Conservation (phyloP, 2,888 invertebrate species). For the Chalcosyrphus nemorum region DNA sequence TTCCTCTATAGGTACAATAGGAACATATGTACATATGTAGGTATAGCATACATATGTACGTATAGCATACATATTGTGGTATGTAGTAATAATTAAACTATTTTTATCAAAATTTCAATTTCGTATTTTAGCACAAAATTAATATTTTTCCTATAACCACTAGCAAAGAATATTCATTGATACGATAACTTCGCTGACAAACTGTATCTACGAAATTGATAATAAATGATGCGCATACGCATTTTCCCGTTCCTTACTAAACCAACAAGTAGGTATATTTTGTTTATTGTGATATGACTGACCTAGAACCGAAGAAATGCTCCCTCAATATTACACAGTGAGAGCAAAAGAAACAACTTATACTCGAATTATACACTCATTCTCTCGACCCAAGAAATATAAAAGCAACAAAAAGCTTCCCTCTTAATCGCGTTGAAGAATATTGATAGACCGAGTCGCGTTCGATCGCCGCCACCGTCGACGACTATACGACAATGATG, state of each 20-base stretch:
- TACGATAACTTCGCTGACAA: background rate
- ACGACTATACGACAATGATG: slow-evolving; percentile 4
- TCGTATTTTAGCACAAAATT: too few relatives aligned
- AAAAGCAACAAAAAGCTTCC: slow-evolving; percentile 2
- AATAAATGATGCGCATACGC: background rate
- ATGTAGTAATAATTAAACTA: too few relatives aligned
- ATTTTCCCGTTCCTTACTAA: slow-evolving; percentile 1
- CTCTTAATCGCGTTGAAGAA: background rate
- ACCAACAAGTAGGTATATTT: slow-evolving; percentile 7
- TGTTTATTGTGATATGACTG: slow-evolving; percentile 8
- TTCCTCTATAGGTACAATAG: too few relatives aligned
- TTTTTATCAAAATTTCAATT: too few relatives aligned
- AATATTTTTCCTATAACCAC: too few relatives aligned
- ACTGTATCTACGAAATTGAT: background rate
- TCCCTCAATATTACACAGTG: background rate
- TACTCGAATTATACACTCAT: background rate
- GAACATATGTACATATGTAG: too few relatives aligned
- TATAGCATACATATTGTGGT: too few relatives aligned
- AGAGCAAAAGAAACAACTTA: background rate
- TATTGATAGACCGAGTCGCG: slow-evolving; percentile 41
- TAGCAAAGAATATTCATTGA: background rate
- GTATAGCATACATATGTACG: too few relatives aligned
- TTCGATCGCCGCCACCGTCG: slow-evolving; percentile 19
- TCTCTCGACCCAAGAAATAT: slow-evolving; percentile 1
- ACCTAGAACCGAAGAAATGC: slow-evolving; percentile 12